phyloP scores from a whole-genome alignment of 2,113 vertebrate genomes.

The Lichenostomus cassidix region DNA sequence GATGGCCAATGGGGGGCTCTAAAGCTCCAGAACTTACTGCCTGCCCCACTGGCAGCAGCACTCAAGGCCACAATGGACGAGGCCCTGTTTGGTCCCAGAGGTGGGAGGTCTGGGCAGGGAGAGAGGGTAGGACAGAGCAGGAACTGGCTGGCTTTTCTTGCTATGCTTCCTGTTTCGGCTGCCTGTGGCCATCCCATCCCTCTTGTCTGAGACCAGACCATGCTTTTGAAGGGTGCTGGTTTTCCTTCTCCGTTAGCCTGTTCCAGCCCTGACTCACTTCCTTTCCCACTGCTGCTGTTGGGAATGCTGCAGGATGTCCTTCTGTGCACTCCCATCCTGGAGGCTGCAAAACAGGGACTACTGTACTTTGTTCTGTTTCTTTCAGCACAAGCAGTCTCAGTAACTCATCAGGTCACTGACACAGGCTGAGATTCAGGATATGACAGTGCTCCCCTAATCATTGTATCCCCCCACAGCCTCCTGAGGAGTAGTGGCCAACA shows the following conservation, averaged over 20 bases:
- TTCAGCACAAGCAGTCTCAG: not conserved
- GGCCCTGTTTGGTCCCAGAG: rapidly evolving
- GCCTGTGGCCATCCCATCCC: not conserved
- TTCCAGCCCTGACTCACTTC: constrained; percentile 51
- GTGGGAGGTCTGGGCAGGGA: not conserved
- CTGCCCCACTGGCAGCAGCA: not conserved
- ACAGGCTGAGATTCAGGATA: not conserved
- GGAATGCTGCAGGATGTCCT: not conserved
- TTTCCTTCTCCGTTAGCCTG: not conserved
- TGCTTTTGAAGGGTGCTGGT: not conserved
- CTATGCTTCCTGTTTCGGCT: not conserved
- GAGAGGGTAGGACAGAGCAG: not conserved
- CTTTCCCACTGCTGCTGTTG: not conserved
- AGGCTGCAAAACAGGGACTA: not conserved
- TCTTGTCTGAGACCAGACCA: not conserved
- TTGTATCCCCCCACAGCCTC: rapidly evolving
- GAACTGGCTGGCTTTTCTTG: not conserved
- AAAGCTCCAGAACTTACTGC: not conserved
- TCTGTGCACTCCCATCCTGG: not conserved
- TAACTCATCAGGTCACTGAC: rapidly evolving
- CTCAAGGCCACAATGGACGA: rapidly evolving
- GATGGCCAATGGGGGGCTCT: rapidly evolving
- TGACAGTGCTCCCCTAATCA: not conserved
- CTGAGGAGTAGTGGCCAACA: not conserved
- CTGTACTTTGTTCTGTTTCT: not conserved